Percentiles rank a stretch among this genome's conserved stretches.
Evolutionary conservation across 1,140 invertebrate species (phyloP).

Genomic region (Temnothorax longispinosus): DNA sequence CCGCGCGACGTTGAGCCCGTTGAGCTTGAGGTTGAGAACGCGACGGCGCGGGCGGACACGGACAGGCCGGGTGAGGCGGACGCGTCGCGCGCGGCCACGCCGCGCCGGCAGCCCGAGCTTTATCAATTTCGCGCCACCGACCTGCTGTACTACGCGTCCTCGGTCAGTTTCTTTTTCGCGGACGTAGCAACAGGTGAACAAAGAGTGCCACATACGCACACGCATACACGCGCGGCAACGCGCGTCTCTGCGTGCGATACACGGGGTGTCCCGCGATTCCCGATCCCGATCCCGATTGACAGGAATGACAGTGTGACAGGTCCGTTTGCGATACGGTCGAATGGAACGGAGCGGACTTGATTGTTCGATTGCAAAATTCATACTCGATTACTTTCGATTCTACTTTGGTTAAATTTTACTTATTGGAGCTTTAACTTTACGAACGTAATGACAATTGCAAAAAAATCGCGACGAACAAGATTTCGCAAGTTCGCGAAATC

Average conservation of each 20-base stretch:
- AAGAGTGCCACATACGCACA: conserved; percentile 36
- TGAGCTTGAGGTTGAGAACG: conserved; percentile 20
- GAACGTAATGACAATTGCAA: neutral
- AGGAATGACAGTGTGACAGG: neutral
- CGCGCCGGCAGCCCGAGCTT: conserved; percentile 70
- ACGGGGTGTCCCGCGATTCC: neutral
- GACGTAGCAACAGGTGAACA: conserved; percentile 82
- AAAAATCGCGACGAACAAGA: neutral
- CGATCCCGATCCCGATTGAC: neutral
- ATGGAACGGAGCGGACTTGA: neutral
- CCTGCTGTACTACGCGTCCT: conserved; percentile 79
- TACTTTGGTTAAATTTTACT: neutral
- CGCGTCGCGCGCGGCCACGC: conserved; percentile 43
- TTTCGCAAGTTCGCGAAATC: neutral
- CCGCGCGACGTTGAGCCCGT: conserved; percentile 51
- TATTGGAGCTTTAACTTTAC: neutral
- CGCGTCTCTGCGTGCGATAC: neutral
- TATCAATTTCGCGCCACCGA: conserved; percentile 77
- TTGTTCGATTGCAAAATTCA: neutral
- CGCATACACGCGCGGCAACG: neutral
- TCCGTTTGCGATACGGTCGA: neutral
- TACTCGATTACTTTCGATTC: neutral
- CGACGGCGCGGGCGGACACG: conserved; percentile 35
- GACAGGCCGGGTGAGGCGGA: conserved; percentile 35
- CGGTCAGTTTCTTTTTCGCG: conserved; percentile 78